Percentiles rank a stretch among this genome's conserved stretches.
phyloP scores from a whole-genome alignment of 2,888 invertebrate species.

The Agapostemon virescens region DNA sequence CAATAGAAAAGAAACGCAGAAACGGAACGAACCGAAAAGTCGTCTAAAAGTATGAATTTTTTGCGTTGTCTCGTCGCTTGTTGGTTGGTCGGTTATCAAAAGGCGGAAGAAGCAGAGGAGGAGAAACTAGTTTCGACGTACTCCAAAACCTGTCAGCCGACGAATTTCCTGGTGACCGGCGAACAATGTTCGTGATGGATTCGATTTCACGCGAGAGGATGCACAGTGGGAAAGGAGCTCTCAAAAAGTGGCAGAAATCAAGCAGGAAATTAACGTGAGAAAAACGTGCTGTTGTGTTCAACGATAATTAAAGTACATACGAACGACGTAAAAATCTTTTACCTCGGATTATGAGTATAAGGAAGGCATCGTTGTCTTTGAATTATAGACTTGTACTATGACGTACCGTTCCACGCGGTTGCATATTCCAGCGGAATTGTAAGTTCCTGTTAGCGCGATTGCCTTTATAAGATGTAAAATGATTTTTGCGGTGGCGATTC shows the following conservation, averaged over 20 bases:
- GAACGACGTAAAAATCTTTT: no score
- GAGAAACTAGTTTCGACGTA: not conserved
- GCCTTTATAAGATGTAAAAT: no score
- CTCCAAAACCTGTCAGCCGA: not conserved
- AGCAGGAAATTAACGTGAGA: not conserved
- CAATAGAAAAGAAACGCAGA: not conserved
- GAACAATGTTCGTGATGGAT: constrained; percentile 15
- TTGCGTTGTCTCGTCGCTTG: not conserved
- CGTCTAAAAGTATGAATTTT: not conserved
- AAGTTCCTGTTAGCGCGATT: no score
- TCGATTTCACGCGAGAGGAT: constrained; percentile 7
- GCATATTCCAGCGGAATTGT: no score
- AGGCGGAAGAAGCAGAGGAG: not conserved
- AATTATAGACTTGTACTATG: no score
- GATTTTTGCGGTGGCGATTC: no score
- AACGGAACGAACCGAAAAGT: not conserved
- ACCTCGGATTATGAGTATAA: no score
- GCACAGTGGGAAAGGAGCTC: not conserved
- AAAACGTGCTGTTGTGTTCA: no score
- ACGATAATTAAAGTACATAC: no score
- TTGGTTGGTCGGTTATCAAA: constrained; percentile 1
- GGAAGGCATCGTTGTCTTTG: no score
- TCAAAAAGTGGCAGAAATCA: not conserved
- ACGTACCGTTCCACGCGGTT: no score
- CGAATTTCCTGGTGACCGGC: not conserved